Percentiles rank a stretch among this genome's conserved stretches.
phyloP scores from a whole-genome alignment of 2,113 vertebrate species.

The Chamaea fasciata region DNA sequence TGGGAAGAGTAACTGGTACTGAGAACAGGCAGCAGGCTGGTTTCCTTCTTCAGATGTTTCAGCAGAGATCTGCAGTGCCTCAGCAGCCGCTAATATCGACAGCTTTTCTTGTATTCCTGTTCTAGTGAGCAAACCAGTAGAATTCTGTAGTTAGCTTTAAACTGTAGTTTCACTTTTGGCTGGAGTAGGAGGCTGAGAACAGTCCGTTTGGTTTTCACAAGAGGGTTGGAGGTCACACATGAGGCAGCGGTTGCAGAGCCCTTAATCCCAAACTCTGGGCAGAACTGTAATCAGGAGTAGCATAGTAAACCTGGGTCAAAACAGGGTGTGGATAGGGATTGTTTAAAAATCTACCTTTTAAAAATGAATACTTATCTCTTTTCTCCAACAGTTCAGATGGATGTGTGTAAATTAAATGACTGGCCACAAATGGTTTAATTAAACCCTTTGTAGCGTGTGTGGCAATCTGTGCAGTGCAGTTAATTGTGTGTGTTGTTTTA shows the following conservation, averaged over 20 bases:
- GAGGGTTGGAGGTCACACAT: neutral
- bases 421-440: neutral
- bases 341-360: neutral
- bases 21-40: neutral
- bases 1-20: neutral
- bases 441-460: neutral
- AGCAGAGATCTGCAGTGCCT: neutral
- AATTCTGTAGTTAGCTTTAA: neutral
- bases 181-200: neutral
- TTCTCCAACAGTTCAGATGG: neutral
- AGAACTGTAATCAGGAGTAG: neutral
- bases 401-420: neutral
- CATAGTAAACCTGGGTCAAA: neutral
- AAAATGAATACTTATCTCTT: neutral
- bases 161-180: neutral
- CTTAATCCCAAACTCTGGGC: neutral
- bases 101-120: neutral
- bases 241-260: neutral
- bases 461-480: neutral
- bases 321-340: neutral
- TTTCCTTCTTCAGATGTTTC: neutral
- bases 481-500: neutral
- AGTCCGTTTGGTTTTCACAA: neutral
- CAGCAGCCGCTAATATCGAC: neutral
- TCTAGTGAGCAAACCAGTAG: neutral